phyloP scores from a whole-genome alignment of 2,113 vertebrate genomes.

The Nycticebus coucang region DNA sequence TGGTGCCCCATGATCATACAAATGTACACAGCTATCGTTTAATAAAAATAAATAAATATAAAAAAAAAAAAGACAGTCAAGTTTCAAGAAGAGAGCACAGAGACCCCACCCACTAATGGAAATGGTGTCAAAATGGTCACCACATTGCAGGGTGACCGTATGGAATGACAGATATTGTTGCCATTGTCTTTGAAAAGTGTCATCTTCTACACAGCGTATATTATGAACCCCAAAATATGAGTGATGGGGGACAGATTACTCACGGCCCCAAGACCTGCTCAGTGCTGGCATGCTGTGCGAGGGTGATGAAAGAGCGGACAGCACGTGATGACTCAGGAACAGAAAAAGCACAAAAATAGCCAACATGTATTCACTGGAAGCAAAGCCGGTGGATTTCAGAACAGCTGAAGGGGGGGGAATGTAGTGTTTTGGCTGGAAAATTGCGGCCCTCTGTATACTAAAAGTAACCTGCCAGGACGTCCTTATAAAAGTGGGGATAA shows the following conservation, averaged over 20 bases:
- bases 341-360: background rate
- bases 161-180: background rate
- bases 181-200: background rate
- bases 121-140: background rate
- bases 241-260: background rate
- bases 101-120: background rate
- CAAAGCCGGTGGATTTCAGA: background rate
- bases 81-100: background rate
- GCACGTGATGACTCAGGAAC: background rate
- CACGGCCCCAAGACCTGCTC: background rate
- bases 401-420: background rate
- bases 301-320: background rate
- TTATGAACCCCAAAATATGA: background rate
- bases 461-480: background rate
- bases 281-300: background rate
- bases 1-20: too few relatives aligned
- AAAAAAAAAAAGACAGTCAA: background rate
- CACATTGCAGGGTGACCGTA: background rate
- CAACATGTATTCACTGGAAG: background rate
- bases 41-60: too few relatives aligned
- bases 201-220: background rate
- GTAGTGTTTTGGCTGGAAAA: background rate
- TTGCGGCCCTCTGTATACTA: background rate
- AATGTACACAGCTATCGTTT: too few relatives aligned
- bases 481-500: background rate